Evolutionary conservation across 2,113 vertebrate species (phyloP).

Genomic region (Toxotes chatareus): DNA sequence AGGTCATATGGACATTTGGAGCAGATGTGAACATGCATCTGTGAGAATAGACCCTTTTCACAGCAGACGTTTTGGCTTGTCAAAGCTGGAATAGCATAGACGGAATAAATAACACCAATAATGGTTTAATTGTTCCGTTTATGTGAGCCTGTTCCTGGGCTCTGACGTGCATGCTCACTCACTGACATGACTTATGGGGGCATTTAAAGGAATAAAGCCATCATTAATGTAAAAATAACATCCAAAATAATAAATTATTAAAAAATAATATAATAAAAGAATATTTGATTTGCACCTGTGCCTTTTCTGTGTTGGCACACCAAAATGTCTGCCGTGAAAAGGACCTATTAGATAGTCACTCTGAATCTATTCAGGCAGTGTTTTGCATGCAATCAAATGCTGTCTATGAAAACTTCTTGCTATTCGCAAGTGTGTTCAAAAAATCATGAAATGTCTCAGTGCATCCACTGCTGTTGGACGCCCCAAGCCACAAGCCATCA

Average conservation of each 20-base stretch:
- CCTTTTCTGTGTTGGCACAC: not conserved
- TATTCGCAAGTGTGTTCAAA: not conserved
- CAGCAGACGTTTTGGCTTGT: not conserved
- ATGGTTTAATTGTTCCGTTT: not conserved
- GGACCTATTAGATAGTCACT: not conserved
- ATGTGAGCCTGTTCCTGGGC: not conserved
- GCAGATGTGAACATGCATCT: not conserved
- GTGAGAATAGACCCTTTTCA: not conserved
- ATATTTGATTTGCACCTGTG: not conserved
- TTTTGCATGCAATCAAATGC: not conserved
- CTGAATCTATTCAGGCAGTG: not conserved
- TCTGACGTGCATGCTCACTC: not conserved
- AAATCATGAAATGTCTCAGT: not conserved
- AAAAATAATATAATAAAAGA: too few relatives aligned
- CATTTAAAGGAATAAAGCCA: not conserved
- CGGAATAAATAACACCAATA: not conserved
- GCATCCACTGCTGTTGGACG: not conserved
- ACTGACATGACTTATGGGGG: not conserved
- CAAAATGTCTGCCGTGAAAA: not conserved
- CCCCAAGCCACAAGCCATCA: conserved; percentile 1
- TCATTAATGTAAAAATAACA: not conserved
- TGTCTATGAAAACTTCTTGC: not conserved
- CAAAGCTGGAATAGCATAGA: not conserved
- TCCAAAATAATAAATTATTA: too few relatives aligned
- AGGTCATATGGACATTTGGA: not conserved